Base-by-base conservation (phyloP, 2,797 vertebrate genomes). In the Nannoperca australis region DNA sequence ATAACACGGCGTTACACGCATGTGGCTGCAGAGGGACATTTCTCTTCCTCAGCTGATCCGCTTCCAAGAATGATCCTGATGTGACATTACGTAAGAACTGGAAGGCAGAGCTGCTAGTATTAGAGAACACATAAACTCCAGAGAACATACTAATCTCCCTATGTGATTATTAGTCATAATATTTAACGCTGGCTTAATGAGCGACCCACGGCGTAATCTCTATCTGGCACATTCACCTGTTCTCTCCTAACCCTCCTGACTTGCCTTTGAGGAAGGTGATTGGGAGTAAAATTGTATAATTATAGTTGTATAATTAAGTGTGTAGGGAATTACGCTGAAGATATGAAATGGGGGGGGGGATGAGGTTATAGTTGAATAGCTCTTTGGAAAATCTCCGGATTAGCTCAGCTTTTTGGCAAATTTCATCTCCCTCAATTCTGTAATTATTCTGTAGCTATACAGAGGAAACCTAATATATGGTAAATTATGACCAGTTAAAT, bases 111-210 rank as follows among this genome's bases (percentile, higher is more conserved):
- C 89, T 36, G 79, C 73, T 38, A 81, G 89, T 79, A 89, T 93
- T 89, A 93, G 85, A 77, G 84, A 85, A 77, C 85, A 70, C 78
- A 79, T 67, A 70, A 89, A 90, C 87, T 90, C 85, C 79, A 83
- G 81, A 91, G 89, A 90, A 93, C 90, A 88, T 89, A 61, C 85
- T 92, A 91, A 94, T 93, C 92, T 90, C 89, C 83, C 89, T 73
- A 73, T 72, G 85, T 82, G 90, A 91, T 94, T 92, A 94, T 94
- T 94, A 93, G 94, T 94, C 92, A 92, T 92, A 91, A 93, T 93
- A 91, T 94, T 94, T 92, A 92, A 91, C 90, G 76, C 85, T 61
- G 83, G 84, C 65, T 94, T 92, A 94, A 93, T 92, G 87, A 90
- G 84, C 49, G 71, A 68, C 85, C 86, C 73, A 24, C 32, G 20